A percentile compares a stretch with the other conserved stretches of the same genome.
Conservation (phyloP, 2,113 vertebrate species). For the Ornithorhynchus anatinus region DNA sequence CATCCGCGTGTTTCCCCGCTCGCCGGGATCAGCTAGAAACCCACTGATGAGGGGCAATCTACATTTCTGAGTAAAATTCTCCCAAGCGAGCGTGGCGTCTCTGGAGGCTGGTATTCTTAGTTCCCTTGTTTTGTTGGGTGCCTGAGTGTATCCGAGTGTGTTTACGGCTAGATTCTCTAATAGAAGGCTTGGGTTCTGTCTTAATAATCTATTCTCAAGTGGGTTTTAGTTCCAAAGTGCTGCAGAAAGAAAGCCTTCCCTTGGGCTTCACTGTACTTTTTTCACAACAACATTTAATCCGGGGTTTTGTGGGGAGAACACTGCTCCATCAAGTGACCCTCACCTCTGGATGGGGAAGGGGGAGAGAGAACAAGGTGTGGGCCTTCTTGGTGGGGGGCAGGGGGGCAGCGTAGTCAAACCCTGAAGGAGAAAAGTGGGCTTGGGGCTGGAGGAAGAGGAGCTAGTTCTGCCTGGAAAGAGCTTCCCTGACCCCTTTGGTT, state of each 20-base stretch:
- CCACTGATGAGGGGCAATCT: constrained; percentile 11
- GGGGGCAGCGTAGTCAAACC: too few relatives aligned
- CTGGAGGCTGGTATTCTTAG: constrained; percentile 52
- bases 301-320: neutral
- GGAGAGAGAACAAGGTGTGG: neutral
- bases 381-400: neutral
- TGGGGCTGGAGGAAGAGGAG: too few relatives aligned
- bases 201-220: constrained; percentile 56
- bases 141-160: constrained; percentile 53
- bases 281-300: constrained; percentile 49
- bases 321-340: neutral
- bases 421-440: too few relatives aligned
- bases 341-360: neutral
- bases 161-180: constrained; percentile 53
- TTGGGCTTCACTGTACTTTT: constrained; percentile 48
- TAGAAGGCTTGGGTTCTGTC: constrained; percentile 54
- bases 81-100: constrained; percentile 13
- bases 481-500: neutral
- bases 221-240: constrained; percentile 63
- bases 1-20: neutral
- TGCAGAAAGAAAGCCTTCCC: constrained; percentile 36
- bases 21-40: neutral
- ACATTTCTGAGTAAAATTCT: constrained; percentile 35
- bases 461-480: fast-evolving
- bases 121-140: constrained; percentile 66